Evolutionary conservation across 2,797 vertebrate species (phyloP).

Genomic region (Gadopsis marmoratus): DNA sequence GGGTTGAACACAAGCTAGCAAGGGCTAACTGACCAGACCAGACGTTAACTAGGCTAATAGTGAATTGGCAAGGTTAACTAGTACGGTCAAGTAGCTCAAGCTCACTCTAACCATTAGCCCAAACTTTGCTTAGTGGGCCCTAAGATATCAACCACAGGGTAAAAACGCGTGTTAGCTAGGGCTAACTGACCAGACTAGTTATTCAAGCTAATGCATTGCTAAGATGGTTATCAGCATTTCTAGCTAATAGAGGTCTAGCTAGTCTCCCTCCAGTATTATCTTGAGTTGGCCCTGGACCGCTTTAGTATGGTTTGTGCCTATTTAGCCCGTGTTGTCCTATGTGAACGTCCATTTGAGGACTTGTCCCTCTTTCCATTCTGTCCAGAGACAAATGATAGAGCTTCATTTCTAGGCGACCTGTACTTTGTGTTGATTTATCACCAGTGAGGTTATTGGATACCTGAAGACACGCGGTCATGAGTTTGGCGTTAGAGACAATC

Average conservation of each 20-base stretch:
- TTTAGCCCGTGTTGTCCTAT: neutral
- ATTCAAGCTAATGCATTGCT: neutral
- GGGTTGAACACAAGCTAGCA: neutral
- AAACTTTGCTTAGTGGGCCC: neutral
- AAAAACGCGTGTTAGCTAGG: neutral
- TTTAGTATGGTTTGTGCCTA: neutral
- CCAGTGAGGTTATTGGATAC: neutral
- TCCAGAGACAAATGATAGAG: neutral
- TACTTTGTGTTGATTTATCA: neutral
- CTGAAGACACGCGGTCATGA: slow-evolving; percentile 1
- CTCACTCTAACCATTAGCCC: neutral
- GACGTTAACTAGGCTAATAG: neutral
- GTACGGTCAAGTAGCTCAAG: neutral
- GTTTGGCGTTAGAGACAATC: slow-evolving; percentile 69
- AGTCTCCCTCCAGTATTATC: slow-evolving; percentile 49
- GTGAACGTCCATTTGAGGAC: neutral
- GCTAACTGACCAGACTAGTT: neutral
- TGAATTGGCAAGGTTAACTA: neutral
- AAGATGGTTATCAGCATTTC: neutral
- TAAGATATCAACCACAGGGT: neutral
- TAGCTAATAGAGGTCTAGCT: neutral
- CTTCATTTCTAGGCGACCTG: too few species aligned
- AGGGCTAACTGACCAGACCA: neutral
- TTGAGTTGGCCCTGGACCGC: slow-evolving; percentile 24
- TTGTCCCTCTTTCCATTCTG: slow-evolving; percentile 3